phyloP scores from a whole-genome alignment of 2,888 invertebrate genomes.

The Calephelis perditalis region DNA sequence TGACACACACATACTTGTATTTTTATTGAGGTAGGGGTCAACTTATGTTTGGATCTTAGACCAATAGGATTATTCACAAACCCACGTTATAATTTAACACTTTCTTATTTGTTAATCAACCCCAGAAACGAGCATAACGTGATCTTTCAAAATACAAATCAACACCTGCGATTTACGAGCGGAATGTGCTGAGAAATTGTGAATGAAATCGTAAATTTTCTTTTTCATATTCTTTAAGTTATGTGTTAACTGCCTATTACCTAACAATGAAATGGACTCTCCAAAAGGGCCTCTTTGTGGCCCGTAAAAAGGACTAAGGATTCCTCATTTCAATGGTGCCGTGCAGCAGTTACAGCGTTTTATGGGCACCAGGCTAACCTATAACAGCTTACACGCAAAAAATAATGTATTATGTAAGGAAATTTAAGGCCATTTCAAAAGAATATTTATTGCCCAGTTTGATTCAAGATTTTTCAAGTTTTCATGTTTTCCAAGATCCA shows the following conservation, averaged over 20 bases:
- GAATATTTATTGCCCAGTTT: background rate
- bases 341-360: background rate
- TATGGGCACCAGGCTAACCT: background rate
- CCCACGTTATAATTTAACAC: too few species aligned
- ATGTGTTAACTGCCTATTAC: constrained; percentile 50
- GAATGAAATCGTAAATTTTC: constrained; percentile 44
- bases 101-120: background rate
- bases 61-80: too few species aligned
- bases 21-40: too few species aligned
- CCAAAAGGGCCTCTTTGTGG: constrained; percentile 44
- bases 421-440: background rate
- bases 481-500: too few species aligned
- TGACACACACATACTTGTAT: too few species aligned
- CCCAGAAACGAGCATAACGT: background rate
- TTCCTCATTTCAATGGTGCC: constrained; percentile 15
- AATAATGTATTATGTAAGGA: background rate
- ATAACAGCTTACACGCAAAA: background rate
- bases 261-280: constrained; percentile 45
- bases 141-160: background rate
- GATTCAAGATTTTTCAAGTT: background rate
- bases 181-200: constrained; percentile 10
- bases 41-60: too few species aligned
- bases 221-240: constrained; percentile 45
- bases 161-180: background rate
- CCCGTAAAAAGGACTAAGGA: constrained; percentile 40